Evolutionary conservation across 2,888 invertebrate species (phyloP), one percentile per base, ranked within the genome.

Genomic region (Epinotia demarniana): DNA sequence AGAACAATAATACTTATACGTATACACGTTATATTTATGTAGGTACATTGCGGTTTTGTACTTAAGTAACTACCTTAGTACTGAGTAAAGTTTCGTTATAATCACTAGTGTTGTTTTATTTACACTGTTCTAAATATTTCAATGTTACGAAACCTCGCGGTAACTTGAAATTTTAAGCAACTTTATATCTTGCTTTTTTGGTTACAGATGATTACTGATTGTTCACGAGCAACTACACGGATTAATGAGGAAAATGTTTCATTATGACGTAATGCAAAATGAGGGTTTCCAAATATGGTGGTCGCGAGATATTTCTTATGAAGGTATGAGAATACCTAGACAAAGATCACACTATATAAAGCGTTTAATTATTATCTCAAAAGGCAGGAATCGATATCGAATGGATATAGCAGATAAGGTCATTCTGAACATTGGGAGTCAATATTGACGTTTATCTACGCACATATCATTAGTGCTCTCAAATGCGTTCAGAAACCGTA

Each of bases 41-140:
- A n/a, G n/a, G n/a, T n/a, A n/a, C 77, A 77, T 69, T 78, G 77
- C 77, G 77, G 66, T 72, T 69, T 74, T 63, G 8, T 55, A 46
- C 63, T 12, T 63, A 33, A 6, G 33, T 33, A 33, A n/a, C 23
- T 23, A 23, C 23, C 23, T 27, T 27, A 39, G 39, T 39, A 19
- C n/a, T 43, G 18, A 13, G 66, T 75, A 67, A 63, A 53, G 58
- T 77, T 77, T 75, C 62, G 33, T 75, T 76, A 71, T 75, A 75
- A 72, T 67, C 19, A 46, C 66, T 62, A 46, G 12, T 9, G 23
- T 27, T 61, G 46, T 75, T 67, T 75, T 67, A 75, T 75, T 72
- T 75, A 73, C 67, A 77, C 18, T 63, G 73, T 63, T 55, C 53
- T 61, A 71, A 67, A 73, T 74, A 62, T 58, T 75, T 69, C 11